phyloP scores from a whole-genome alignment of 2,797 vertebrate genomes.

The Enteromius afrohamiltoni region DNA sequence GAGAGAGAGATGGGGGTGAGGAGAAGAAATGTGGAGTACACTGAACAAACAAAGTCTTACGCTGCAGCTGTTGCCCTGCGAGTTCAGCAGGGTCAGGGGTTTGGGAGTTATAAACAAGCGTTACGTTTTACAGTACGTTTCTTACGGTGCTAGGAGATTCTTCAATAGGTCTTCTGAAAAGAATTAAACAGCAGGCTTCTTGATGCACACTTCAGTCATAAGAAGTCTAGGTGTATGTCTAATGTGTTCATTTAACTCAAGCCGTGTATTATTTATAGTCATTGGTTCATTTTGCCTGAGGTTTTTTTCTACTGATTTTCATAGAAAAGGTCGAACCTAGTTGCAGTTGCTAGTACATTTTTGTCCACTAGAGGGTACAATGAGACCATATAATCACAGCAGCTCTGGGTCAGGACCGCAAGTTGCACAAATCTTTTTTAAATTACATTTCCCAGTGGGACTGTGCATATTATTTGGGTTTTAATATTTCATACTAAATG shows the following conservation, averaged over 20 bases:
- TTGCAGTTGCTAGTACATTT: not conserved
- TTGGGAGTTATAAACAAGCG: constrained; percentile 18
- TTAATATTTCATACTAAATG: constrained; percentile 2
- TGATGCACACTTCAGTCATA: not conserved
- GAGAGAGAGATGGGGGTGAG: constrained; percentile 36
- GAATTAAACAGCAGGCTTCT: constrained; percentile 17
- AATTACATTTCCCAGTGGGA: not conserved
- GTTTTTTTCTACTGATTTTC: constrained; percentile 22
- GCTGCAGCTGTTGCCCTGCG: constrained; percentile 5
- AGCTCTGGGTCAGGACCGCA: not conserved
- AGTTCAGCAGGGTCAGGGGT: not conserved
- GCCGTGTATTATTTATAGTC: constrained; percentile 20
- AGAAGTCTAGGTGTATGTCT: constrained; percentile 11
- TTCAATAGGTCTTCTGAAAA: constrained; percentile 24
- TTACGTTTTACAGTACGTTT: constrained; percentile 30
- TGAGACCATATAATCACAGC: constrained; percentile 8
- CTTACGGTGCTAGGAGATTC: constrained; percentile 42
- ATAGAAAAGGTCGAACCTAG: not conserved
- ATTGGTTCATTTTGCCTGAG: not conserved
- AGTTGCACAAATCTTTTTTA: not conserved
- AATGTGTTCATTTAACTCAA: not conserved
- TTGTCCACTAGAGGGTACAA: constrained; percentile 51
- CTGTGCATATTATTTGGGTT: constrained; percentile 9
- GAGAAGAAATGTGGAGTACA: constrained; percentile 3
- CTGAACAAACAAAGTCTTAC: constrained; percentile 53